Conservation (phyloP, 2,797 vertebrate genomes). For the Tamandua tetradactyla region DNA sequence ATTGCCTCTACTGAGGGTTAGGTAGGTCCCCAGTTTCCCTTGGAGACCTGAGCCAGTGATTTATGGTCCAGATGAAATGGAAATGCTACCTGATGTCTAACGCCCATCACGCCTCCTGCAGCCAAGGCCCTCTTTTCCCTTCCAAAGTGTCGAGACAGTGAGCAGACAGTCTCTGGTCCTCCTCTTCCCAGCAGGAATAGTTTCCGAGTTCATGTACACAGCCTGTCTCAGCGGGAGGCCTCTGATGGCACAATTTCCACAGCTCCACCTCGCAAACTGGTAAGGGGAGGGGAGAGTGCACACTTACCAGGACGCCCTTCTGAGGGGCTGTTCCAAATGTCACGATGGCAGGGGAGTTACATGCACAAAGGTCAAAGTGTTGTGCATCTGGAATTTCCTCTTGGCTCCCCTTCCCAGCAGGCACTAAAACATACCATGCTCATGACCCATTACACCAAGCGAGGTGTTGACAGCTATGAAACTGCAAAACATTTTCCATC, state of each 20-base stretch:
- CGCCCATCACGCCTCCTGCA: background rate
- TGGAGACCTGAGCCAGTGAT: background rate
- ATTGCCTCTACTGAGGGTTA: background rate
- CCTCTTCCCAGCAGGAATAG: background rate
- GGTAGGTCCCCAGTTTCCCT: background rate
- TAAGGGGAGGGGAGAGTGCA: background rate
- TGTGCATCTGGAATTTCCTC: background rate
- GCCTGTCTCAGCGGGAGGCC: background rate
- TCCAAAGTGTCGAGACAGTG: background rate
- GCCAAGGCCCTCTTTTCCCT: background rate
- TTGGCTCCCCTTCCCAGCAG: background rate
- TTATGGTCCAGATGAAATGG: background rate
- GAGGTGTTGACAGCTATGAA: background rate
- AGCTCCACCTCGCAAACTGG: background rate
- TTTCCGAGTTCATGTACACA: background rate
- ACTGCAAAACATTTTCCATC: constrained; percentile 72
- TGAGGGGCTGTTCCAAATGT: background rate
- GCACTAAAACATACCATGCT: background rate
- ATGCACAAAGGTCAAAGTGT: constrained; percentile 26
- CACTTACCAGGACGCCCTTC: background rate
- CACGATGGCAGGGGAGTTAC: background rate
- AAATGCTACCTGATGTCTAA: background rate
- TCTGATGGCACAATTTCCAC: background rate
- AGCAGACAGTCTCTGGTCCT: background rate
- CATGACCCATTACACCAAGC: background rate